Base-by-base conservation (phyloP, 2,888 invertebrate species). In the Prosopocoilus inquinatus region DNA sequence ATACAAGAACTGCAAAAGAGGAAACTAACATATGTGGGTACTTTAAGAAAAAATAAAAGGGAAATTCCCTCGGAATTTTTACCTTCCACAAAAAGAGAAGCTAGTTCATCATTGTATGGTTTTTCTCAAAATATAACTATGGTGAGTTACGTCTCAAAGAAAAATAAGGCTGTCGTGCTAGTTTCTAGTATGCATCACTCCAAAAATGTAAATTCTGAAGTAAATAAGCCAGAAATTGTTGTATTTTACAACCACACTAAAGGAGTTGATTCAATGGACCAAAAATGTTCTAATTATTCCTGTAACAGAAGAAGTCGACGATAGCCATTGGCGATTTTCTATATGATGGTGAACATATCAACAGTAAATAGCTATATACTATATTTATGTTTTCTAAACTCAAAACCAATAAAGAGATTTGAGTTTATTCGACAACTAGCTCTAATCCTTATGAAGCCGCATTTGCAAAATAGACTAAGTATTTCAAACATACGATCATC, bases 51-150 rank as follows among this genome's bases (percentile, higher is more conserved):
- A 62, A 64, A 69, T 47, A 69, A 68, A 55, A 53, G 55, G 36
- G 64, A 68, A 50, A 61, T 72, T 47, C 69, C 69, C 20, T 7
- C 46, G 38, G 65, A 64, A 55, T 70, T 72, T 57, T 47, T 58
- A 15, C 58, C 61, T 28, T 36, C 60, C 48, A 66, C 55, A 55
- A 50, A 33, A 35, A 59, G 57, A 41, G 51, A 53, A 38, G 55
- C 58, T 36, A 57, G 55, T 35, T 57, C 66, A 12, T 58, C 64
- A 12, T 33, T 65, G n/a, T 69, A 67, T 58, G 63, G 65, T 7
- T 64, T 63, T 57, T 59, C 64, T 47, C 47, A 60, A 32, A 56
- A 64, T 35, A 47, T 53, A 44, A 67, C 63, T 41, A 52, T 64
- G 39, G 63, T 66, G 13, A 69, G 64, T 2, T 66, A 64, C 56